Evolutionary conservation across 2,113 vertebrate genomes (phyloP), one percentile per base, ranked within the genome.

Genomic region (Camarhynchus parvulus): DNA sequence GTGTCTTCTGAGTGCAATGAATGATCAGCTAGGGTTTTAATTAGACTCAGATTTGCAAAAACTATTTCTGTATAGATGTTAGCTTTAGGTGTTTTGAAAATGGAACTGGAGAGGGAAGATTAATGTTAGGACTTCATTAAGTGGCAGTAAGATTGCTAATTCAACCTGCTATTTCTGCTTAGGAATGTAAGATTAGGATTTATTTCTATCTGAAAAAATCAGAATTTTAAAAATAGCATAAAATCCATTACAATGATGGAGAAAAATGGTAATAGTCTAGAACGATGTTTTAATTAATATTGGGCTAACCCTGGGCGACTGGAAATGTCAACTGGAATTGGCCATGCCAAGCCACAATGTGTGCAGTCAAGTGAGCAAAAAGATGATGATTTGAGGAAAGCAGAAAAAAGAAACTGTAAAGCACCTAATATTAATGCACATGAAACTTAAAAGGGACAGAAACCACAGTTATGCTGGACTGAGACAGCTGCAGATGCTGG

Each of bases 291-390:
- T 95, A 94, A 87, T 96, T 96, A 95, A 94, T 94, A 79, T 35
- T 82, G 46, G 27, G 30, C 37, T 95, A 84, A 94, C 79, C 42
- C 53, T 67, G 33, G 53, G 84, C 0, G 2, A 87, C 61, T 80
- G 56, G 39, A 93, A 95, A 91, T 70, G 39, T 69, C 79, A 90
- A 4, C 41, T 89, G 37, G 68, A 94, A 84, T 90, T 95, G 69
- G 42, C 76, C 41, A 47, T 47, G 68, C 87, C 87, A 95, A 82
- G 14, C 30, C 58, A 85, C 47, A 90, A 42, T 64, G 18, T 92
- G 35, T 79, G 46, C 66, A 85, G 70, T 58, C 50, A 52, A 53
- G 46, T 77, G 78, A 88, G 64, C n/a, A 75, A 85, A 82, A 70
- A 27, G 13, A 83, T 75, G 19, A 56, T 67, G 56, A 67, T 75